Conservation (phyloP, 2,888 invertebrate genomes). For the Sipha maydis region DNA sequence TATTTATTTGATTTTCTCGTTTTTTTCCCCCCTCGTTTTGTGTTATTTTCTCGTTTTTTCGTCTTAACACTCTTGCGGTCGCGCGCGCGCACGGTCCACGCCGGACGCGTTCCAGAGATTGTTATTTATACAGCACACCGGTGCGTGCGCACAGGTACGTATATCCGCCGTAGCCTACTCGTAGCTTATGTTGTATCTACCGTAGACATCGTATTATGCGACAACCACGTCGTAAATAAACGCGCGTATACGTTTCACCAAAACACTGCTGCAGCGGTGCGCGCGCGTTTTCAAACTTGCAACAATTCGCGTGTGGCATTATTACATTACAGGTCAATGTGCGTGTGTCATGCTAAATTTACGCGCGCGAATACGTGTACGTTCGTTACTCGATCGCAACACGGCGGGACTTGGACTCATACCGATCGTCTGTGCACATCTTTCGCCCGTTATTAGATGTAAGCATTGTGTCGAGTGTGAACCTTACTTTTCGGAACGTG, state of each 20-base stretch:
- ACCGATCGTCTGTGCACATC: no score
- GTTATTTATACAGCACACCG: constrained; percentile 35
- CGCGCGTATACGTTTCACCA: neutral
- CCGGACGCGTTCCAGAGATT: constrained; percentile 20
- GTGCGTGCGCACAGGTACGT: neutral
- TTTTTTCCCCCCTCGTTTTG: neutral
- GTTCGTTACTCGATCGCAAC: no score
- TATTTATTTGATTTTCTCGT: neutral
- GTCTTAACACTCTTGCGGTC: neutral
- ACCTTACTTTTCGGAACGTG: no score
- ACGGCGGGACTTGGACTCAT: no score
- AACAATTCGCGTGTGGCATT: neutral
- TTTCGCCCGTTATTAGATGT: no score
- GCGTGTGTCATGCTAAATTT: no score
- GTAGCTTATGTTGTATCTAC: neutral
- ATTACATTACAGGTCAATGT: neutral
- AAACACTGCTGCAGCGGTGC: neutral
- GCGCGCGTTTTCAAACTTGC: neutral
- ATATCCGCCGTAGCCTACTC: no score
- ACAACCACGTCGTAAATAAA: neutral
- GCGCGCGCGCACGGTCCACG: no score
- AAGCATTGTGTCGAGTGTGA: no score
- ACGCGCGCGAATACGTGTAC: neutral
- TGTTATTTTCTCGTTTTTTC: neutral
- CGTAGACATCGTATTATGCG: constrained; percentile 28